Conservation (phyloP, 2,888 invertebrate species). For the Hyposoter dolosus region DNA sequence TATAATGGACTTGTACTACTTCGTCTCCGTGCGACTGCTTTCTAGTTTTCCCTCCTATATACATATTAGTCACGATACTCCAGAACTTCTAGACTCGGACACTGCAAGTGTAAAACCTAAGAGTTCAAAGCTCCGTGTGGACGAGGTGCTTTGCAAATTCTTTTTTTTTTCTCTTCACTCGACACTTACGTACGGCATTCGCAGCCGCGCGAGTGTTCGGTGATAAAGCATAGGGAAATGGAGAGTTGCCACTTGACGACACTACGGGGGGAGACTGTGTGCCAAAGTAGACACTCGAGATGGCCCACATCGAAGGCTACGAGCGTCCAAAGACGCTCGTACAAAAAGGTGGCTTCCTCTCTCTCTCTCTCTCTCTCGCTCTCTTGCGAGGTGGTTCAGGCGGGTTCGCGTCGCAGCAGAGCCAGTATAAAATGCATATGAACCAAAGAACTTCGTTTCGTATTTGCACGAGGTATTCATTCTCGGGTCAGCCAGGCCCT, state of each 20-base stretch:
- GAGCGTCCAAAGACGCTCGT: constrained; percentile 49
- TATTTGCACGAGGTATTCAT: constrained; percentile 20
- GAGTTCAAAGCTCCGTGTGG: neutral
- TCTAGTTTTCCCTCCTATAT: neutral
- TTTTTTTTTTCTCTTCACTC: constrained; percentile 66
- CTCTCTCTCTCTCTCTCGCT: neutral
- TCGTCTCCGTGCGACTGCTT: neutral
- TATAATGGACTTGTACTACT: constrained; percentile 50
- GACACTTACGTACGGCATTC: constrained; percentile 49
- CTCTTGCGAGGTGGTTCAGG: constrained; percentile 14
- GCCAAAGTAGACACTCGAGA: constrained; percentile 76
- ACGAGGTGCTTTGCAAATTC: constrained; percentile 71
- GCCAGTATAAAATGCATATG: constrained; percentile 38
- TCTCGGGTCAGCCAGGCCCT: neutral
- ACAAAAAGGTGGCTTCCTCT: constrained; percentile 44
- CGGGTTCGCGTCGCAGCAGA: neutral
- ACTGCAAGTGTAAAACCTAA: neutral
- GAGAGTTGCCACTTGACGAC: constrained; percentile 71
- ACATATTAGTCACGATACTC: neutral
- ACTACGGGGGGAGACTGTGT: constrained; percentile 73
- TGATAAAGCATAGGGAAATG: constrained; percentile 73
- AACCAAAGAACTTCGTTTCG: constrained; percentile 18
- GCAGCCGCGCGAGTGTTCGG: constrained; percentile 42
- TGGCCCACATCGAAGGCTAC: constrained; percentile 64
- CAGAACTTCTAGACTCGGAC: neutral